A percentile compares a stretch with the other conserved stretches of the same genome.
phyloP scores from a whole-genome alignment of 2,113 vertebrate genomes.

The Chamaetylas fuelleborni region DNA sequence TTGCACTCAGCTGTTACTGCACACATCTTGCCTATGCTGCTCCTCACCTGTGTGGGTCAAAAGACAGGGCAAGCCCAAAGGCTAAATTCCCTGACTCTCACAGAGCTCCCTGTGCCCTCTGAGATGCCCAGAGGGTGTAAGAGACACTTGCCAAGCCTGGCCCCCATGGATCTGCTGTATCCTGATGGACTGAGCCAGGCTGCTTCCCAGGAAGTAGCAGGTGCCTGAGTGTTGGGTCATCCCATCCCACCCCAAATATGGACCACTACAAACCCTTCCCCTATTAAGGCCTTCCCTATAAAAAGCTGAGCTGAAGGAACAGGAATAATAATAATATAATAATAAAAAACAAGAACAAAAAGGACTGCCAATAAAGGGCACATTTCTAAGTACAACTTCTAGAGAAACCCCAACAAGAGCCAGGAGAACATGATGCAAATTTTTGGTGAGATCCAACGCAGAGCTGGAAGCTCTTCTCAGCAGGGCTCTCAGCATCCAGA shows the following conservation, averaged over 20 bases:
- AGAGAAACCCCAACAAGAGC: neutral
- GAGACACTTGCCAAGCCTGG: neutral
- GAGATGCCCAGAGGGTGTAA: neutral
- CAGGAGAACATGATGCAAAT: neutral
- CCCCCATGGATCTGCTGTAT: neutral
- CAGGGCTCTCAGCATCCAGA: neutral
- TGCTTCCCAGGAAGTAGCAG: neutral
- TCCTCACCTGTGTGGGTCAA: neutral
- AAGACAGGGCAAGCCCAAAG: neutral
- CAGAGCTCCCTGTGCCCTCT: neutral
- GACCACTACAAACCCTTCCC: neutral
- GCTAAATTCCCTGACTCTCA: neutral
- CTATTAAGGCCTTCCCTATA: neutral
- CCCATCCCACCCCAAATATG: neutral
- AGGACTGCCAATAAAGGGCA: neutral
- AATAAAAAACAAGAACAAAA: neutral
- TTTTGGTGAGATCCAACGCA: neutral
- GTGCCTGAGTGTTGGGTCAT: neutral
- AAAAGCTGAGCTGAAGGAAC: neutral
- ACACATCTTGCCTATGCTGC: neutral
- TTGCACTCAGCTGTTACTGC: neutral
- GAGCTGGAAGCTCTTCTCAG: neutral
- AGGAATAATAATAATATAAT: neutral
- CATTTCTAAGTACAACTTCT: neutral
- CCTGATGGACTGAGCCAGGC: neutral